Evolutionary conservation across 1,140 invertebrate genomes (phyloP), one percentile per base, ranked within the genome.

Genomic region (Drosophila guanche): DNA sequence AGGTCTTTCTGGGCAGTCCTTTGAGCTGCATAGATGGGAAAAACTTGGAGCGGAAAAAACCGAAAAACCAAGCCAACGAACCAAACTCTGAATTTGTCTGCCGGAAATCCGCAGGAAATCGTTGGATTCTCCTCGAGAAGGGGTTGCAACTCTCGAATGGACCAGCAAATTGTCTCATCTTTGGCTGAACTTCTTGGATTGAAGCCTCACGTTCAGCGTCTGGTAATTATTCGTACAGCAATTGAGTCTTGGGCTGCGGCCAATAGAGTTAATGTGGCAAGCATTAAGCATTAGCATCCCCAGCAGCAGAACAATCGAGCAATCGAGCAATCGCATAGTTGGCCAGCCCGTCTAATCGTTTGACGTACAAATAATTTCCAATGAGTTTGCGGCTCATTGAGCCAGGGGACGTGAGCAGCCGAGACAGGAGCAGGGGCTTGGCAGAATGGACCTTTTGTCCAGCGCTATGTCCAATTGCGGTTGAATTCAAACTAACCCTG

Each of bases 341-440:
- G 33, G 50, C 47, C 42, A 0, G 29, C 6, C 50, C 41, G 55
- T 57, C 75, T 77, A 77, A 77, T 77, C 75, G 75, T 68, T 76
- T 85, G 81, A 86, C 83, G 83, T 85, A 88, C 83, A 77, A 85
- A 85, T 86, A 85, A 85, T 85, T 86, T 85, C 54, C 81, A 85
- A 85, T 85, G 83, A 88, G 78, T 81, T 85, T 85, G 77, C 83
- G 83, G 77, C 81, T 80, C 81, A 85, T 85, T 85, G 81, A 78
- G 81, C 60, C 58, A 16, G 55, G 48, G 58, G 69, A 85, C 81
- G 77, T 85, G 81, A 62, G 50, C 53, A 52, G 47, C 46, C 45
- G 27, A 16, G 37, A 41, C 5, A 45, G 48, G 20, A 10, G 16
- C 25, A 12, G 33, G 12, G 29, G 3, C 27, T 1, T 1, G 27